These are phyloP conservation scores for Regulus satrapa DNA, from an alignment of 2,113 vertebrate genomes.

Conservation along the genomic window DNA sequence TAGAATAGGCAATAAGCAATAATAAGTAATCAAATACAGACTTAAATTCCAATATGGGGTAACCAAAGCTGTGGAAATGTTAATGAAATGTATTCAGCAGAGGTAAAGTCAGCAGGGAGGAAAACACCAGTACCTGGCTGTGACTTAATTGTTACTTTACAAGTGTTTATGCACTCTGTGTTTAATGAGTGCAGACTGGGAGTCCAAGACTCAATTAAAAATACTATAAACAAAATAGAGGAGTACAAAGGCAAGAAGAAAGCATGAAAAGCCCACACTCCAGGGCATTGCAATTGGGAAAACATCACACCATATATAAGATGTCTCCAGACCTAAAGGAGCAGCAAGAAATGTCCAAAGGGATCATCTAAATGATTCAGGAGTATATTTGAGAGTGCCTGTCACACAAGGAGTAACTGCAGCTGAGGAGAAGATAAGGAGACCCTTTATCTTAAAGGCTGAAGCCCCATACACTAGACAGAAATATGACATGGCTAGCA, in stretches of 20 bases:
- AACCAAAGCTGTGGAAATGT: constrained; percentile 48
- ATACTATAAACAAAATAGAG: constrained; percentile 30
- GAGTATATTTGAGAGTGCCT: background rate
- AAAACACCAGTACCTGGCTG: constrained; percentile 55
- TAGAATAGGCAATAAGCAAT: background rate
- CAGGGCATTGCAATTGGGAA: background rate
- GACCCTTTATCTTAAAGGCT: background rate
- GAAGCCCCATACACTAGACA: background rate
- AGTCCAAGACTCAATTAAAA: constrained; percentile 62
- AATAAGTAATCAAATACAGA: background rate
- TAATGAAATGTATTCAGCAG: constrained; percentile 37
- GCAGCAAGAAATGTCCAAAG: background rate
- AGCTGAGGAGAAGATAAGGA: background rate
- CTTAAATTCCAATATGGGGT: background rate
- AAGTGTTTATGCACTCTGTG: constrained; percentile 34
- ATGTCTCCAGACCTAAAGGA: background rate
- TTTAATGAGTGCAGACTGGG: constrained; percentile 45
- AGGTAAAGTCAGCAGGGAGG: constrained; percentile 44
- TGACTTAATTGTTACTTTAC: constrained; percentile 55
- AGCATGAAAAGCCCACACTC: background rate
- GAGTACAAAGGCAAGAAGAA: background rate
- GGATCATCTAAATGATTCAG: background rate
- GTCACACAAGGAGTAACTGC: background rate
- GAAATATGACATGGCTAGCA: background rate
- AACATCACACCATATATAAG: background rate